Percentiles rank a stretch among this genome's conserved stretches.
Conservation (phyloP, 2,797 vertebrate genomes). For the Tangara arthus region DNA sequence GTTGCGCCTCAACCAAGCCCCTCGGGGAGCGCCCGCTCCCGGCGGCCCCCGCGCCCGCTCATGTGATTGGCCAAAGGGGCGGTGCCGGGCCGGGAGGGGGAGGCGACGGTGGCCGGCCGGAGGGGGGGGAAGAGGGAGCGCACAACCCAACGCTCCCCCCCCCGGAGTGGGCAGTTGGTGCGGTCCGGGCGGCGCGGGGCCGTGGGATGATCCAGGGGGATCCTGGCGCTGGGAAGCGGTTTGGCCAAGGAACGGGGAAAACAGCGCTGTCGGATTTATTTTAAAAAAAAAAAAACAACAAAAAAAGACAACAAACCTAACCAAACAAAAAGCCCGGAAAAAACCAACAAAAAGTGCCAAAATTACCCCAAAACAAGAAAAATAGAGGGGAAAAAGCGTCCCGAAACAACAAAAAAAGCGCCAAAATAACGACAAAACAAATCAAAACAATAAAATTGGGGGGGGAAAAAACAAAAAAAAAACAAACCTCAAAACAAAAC, state of each 20-base stretch:
- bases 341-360: no score
- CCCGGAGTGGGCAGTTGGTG: background rate
- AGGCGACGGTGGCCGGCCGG: background rate
- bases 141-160: rapidly evolving
- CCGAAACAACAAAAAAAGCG: background rate
- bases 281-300: background rate
- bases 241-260: rapidly evolving
- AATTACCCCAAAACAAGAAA: background rate
- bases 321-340: no score
- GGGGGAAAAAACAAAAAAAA: background rate
- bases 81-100: background rate
- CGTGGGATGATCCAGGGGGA: rapidly evolving
- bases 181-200: background rate
- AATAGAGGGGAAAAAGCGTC: rapidly evolving
- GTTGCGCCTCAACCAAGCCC: constrained; percentile 44
- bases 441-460: background rate
- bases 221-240: rapidly evolving
- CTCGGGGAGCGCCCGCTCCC: constrained; percentile 54
- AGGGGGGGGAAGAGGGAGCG: background rate
- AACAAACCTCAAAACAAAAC: background rate
- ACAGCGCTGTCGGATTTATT: rapidly evolving
- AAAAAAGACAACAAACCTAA: no score
- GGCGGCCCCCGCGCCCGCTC: constrained; percentile 56
- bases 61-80: constrained; percentile 55
- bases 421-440: background rate